Evolutionary conservation across 2,113 vertebrate genomes (phyloP), one percentile per base, ranked within the genome.

Genomic region (Myrmecophaga tridactyla): DNA sequence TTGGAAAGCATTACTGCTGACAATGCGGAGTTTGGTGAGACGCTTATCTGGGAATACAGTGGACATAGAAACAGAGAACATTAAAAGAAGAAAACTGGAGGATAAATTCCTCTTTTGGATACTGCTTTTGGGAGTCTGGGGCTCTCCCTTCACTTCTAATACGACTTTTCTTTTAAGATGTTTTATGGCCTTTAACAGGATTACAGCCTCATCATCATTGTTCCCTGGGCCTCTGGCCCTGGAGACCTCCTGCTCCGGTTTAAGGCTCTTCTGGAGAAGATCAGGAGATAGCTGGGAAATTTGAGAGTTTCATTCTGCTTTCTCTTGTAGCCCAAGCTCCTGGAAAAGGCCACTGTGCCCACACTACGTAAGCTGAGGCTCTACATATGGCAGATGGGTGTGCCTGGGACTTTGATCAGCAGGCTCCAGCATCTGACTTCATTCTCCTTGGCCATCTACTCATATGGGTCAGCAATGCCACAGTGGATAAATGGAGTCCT

Each of bases 351-450:
- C 27, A 20, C 36, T 36, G 1, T 20, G 63, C 6, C 23, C 21
- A 15, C n/a, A n/a, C 6, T 34, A 8, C 65, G 56, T 60, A 76
- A 65, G 36, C 13, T 15, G 73, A 56, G 53, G 36, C 31, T 15
- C 63, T 53, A 12, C 3, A 1, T 4, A 18, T 17, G 31, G 14
- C 7, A 15, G 2, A 36, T 31, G 7, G 4, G 17, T n/a, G 4
- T 29, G 36, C n/a, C 17, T 15, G 17, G 92, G 7, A 36, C 4
- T 10, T 29, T 67, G 36, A 14, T 27, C 46, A 48, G 34, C 11
- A 51, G 65, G 20, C 63, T 73, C 67, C 31, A 65, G n/a, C 51
- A 96, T 65, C 67, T 72, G 63, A 31, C 46, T 63, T 73, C 65
- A 14, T 73, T 73, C 39, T 76, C 27, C 31, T 43, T 73, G 23